These are phyloP conservation scores for Stigmatopora nigra DNA, from an alignment of 2,113 vertebrate genomes.

Conservation along the genomic window DNA sequence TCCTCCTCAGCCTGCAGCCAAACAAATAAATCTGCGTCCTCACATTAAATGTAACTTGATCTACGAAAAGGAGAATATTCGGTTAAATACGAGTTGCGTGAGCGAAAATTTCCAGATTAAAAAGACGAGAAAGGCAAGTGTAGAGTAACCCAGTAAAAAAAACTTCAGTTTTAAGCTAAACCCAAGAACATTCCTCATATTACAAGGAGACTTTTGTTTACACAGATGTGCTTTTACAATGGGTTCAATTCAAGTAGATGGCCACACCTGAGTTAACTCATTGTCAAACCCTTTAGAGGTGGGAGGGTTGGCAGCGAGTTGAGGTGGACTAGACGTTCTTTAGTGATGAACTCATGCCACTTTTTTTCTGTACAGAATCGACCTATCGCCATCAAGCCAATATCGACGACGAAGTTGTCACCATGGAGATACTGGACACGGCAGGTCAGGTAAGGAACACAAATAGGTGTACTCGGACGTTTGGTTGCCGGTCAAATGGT, in stretches of 20 bases:
- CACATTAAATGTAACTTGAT: conserved; percentile 32
- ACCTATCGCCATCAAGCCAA: conserved; percentile 94
- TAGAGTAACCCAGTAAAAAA: conserved; percentile 10
- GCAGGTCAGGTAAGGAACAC: conserved; percentile 84
- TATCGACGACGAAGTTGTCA: conserved; percentile 91
- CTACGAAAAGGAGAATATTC: conserved; percentile 17
- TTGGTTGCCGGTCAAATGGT: too few relatives aligned
- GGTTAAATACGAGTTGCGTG: too few relatives aligned
- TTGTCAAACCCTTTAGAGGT: background rate
- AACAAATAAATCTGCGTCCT: conserved; percentile 29
- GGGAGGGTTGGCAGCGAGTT: too few relatives aligned
- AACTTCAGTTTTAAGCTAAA: background rate
- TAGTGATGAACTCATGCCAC: background rate
- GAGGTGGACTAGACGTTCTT: too few relatives aligned
- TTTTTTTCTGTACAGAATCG: conserved; percentile 73
- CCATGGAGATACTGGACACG: conserved; percentile 97
- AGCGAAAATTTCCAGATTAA: too few relatives aligned
- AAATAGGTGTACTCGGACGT: too few relatives aligned
- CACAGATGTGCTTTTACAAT: conserved; percentile 45
- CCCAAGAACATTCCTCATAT: conserved; percentile 14
- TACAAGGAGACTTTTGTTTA: conserved; percentile 30
- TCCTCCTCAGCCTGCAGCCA: conserved; percentile 25
- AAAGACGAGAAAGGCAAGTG: background rate
- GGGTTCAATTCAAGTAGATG: conserved; percentile 26
- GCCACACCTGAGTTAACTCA: conserved; percentile 25